phyloP scores from a whole-genome alignment of 2,113 vertebrate species.

The Silurus glanis region DNA sequence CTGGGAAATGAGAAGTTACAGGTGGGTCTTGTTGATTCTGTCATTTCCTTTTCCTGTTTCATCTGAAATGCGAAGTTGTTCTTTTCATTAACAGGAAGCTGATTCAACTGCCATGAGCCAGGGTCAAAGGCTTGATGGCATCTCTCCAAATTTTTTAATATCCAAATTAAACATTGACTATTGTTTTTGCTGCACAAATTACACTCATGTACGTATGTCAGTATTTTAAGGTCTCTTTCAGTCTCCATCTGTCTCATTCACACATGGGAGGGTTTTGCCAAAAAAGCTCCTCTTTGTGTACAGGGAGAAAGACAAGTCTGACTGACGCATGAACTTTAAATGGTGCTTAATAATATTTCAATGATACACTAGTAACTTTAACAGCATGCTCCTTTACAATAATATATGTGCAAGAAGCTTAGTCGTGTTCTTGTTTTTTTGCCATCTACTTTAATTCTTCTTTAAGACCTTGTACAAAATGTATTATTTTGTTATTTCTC shows the following conservation, averaged over 20 bases:
- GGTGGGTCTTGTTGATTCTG: conserved; percentile 45
- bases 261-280: not conserved
- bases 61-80: conserved; percentile 48
- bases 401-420: not conserved
- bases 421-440: not conserved
- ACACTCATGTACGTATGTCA: not conserved
- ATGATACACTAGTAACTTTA: not conserved
- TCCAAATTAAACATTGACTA: not conserved
- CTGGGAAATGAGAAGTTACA: conserved; percentile 34
- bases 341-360: not conserved
- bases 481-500: not conserved
- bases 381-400: not conserved
- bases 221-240: conserved; percentile 23
- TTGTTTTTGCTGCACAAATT: conserved; percentile 8
- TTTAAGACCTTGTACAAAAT: not conserved
- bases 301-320: not conserved
- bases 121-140: not conserved
- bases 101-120: conserved; percentile 19
- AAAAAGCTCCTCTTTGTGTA: not conserved
- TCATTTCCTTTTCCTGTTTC: conserved; percentile 50
- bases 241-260: conserved; percentile 11
- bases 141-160: not conserved
- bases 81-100: conserved; percentile 43
- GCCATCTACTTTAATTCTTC: not conserved
- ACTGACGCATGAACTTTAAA: conserved; percentile 2